A percentile compares a stretch with the other conserved stretches of the same genome.
These are phyloP conservation scores for Sus scrofa DNA, from an alignment of 2,113 vertebrate species.

Conservation along the genomic window T2T-Sscrofa CM000826.6:35642501-35643000, in stretches of 20 bases:
- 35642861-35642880: background rate
- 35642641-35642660: background rate
- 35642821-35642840: background rate
- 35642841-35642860: background rate
- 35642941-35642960: background rate
- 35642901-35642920: background rate
- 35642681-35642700: background rate
- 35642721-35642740: background rate
- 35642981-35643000: background rate
- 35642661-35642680: background rate
- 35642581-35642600: background rate
- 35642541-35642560: background rate
- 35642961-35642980: background rate
- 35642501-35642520: background rate
- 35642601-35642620: background rate
- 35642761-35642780: background rate
- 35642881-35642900: background rate
- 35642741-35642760: background rate
- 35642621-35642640: background rate
- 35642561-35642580: constrained; percentile 23
- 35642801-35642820: background rate
- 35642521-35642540: constrained; percentile 47
- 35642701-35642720: background rate
- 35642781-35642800: background rate
- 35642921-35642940: background rate